Evolutionary conservation across 2,113 vertebrate species (phyloP), one percentile per base, ranked within the genome.

Genomic region (Eudyptes chrysolophus): DNA sequence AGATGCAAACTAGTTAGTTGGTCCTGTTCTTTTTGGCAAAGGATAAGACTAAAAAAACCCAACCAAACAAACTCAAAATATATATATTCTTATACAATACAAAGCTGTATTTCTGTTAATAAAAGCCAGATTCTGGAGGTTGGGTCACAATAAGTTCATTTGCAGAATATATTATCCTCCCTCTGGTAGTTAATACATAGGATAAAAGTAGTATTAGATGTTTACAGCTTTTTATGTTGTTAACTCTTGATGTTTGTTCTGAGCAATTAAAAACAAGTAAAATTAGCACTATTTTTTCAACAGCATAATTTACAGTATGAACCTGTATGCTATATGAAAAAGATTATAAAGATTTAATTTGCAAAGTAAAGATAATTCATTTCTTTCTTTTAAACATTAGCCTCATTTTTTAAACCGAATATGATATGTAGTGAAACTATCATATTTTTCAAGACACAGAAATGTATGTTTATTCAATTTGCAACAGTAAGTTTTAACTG

Each of bases 21-120:
- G 7, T 52, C 42, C 38, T 84, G 16, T 32, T 14, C 2, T 72
- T 40, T 46, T 72, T 58, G 13, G 29, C 17, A 79, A 79, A 20
- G 3, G 18, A 25, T 44, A 49, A 58, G 34, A 62, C 8, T 49
- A 38, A 18, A 42, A 84, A 46, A 76, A 13, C 0, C 0, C 1
- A 69, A 75, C 0, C 5, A 68, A 74, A 9, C 2, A 22, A 90
- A 20, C 1, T 0, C 2, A 10, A 72, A 7, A 42, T 20, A n/a
- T 14, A 12, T 46, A 12, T 46, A 16, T 69, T 68, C 12, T 44
- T 54, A 10, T 49, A 32, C 32, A 54, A 74, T 13, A n/a, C 3
- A 84, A 66, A 69, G 1, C 8, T 34, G 3, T 21, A 25, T 38
- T 91, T 92, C 83, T 32, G 3, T 68, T 64, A 69, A 25, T 70